Evolutionary conservation across 2,888 invertebrate species (phyloP), one percentile per base, ranked within the genome.

Genomic region (Lymantria dispar): DNA sequence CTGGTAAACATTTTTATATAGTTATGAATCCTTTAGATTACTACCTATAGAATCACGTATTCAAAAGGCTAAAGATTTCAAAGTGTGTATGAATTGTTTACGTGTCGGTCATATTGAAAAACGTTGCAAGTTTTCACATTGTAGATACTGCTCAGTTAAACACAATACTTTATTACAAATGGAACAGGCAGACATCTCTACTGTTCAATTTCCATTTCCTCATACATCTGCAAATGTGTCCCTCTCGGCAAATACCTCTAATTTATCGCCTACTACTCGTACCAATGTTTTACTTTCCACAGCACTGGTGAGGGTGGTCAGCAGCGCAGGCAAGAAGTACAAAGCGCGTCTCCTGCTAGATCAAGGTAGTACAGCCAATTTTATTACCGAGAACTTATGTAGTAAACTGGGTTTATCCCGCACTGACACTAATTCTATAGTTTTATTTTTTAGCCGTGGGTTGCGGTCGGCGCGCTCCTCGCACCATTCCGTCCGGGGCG

Each of bases 311-410:
- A 44, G 14, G 13, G 45, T 45, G 44, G 12, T 14, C 9, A 14
- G 12, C 30, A 11, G 13, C 22, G 39, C 39, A 30, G 37, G 30
- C 8, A 12, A 11, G 38, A 43, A 40, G 22, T 36, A 39, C 40
- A n/a, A n/a, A n/a, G n/a, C n/a, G n/a, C n/a, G n/a, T n/a, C n/a
- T n/a, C n/a, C n/a, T n/a, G n/a, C n/a, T 62, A 8, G 58, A 57
- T 44, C 56, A 58, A 33, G 60, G 60, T 9, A 58, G 60, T 37
- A 58, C 58, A 10, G 47, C 55, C 11, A 53, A 58, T 30, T 56
- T 56, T 33, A 39, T 58, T 7, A 56, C 63, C 1, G 8, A 45
- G n/a, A 30, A 13, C 8, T 39, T 61, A 3, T 53, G 48, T 38
- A 45, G 31, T 12, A 58, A 55, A 44, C 56, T 60, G 22, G 44